A percentile compares a stretch with the other conserved stretches of the same genome.
Evolutionary conservation across 2,113 vertebrate species (phyloP).

Genomic region (Pygoscelis adeliae): DNA sequence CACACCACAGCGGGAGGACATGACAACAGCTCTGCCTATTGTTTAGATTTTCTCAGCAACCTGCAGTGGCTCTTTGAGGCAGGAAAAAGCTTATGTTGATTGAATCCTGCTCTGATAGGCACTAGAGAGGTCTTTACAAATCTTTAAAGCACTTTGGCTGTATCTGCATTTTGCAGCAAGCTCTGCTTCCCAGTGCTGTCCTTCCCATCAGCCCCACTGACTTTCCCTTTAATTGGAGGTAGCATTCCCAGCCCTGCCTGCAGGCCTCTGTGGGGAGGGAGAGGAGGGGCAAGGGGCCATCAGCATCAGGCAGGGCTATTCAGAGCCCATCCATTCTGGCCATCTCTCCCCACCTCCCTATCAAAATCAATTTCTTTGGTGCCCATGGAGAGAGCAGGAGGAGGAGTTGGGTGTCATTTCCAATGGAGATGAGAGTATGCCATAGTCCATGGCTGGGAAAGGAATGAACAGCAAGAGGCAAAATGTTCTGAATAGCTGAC

Average conservation of each 20-base stretch:
- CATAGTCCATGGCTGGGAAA: not conserved
- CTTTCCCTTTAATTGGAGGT: not conserved
- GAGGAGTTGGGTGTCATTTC: not conserved
- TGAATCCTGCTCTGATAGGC: not conserved
- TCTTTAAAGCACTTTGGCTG: not conserved
- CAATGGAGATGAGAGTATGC: not conserved
- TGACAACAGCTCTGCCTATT: not conserved
- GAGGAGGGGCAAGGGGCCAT: not conserved
- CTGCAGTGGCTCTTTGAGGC: not conserved
- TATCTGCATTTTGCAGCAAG: not conserved
- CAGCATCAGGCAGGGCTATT: not conserved
- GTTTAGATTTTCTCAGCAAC: not conserved
- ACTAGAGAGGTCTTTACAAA: not conserved
- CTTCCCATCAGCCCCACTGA: not conserved
- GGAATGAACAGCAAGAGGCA: not conserved
- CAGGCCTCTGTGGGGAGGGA: not conserved
- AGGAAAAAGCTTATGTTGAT: not conserved
- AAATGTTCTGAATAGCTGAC: not conserved
- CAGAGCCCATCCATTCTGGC: not conserved
- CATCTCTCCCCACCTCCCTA: not conserved
- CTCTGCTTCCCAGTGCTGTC: not conserved
- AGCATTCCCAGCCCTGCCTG: not conserved
- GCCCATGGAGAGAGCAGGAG: not conserved
- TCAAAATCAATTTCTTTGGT: constrained; percentile 10
- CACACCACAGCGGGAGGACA: not conserved